Evolutionary conservation across 64 coral and sea anemone species (phyloP).

Genomic region (Stichodactyla helianthus): DNA sequence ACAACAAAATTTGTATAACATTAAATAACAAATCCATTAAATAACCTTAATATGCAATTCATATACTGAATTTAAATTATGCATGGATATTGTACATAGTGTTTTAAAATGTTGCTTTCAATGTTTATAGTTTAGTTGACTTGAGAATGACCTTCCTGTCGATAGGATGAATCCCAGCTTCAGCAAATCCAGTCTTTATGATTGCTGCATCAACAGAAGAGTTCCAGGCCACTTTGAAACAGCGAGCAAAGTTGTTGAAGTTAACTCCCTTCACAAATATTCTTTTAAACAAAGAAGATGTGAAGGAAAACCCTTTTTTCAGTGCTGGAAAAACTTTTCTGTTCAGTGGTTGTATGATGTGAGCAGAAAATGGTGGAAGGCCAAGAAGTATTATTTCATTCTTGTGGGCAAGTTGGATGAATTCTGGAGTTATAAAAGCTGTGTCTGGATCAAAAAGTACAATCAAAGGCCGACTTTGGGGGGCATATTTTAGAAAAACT

Average conservation of each 20-base stretch:
- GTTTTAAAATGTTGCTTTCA: too few relatives aligned
- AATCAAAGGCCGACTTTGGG: constrained; percentile 3
- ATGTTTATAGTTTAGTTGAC: too few relatives aligned
- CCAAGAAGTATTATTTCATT: constrained; percentile 12
- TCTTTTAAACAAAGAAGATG: not conserved
- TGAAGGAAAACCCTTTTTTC: not conserved
- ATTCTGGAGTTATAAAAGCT: constrained; percentile 11
- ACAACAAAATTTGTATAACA: too few relatives aligned
- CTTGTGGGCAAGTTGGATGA: constrained; percentile 6
- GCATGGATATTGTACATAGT: too few relatives aligned
- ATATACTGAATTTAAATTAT: too few relatives aligned
- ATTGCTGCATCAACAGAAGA: not conserved
- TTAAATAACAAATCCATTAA: too few relatives aligned
- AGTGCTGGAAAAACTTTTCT: constrained; percentile 11
- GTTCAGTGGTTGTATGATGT: constrained; percentile 7
- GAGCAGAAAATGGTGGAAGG: constrained; percentile 7
- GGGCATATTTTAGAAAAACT: constrained; percentile 13
- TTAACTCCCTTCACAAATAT: not conserved
- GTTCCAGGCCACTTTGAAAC: constrained; percentile 17
- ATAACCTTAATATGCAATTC: too few relatives aligned
- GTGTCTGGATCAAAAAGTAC: constrained; percentile 19
- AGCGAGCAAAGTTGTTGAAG: constrained; percentile 10
- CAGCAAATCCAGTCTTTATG: constrained; percentile 18
- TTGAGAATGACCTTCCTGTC: not conserved
- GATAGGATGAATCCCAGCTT: constrained; percentile 16